These are phyloP conservation scores for Volucella inflata DNA, from an alignment of 2,888 invertebrate genomes.

Conservation along the genomic window DNA sequence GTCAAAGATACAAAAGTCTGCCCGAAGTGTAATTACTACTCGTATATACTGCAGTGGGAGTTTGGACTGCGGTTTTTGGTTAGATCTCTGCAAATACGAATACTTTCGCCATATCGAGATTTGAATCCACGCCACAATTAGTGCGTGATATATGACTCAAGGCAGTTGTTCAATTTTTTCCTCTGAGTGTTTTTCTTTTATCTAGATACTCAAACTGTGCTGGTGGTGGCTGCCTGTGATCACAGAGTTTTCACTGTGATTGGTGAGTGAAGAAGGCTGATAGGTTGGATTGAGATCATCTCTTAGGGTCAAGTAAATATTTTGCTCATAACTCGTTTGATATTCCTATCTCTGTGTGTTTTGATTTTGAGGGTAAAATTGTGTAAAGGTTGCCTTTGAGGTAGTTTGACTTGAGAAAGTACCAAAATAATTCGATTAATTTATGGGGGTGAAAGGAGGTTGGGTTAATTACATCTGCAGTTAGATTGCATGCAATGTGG, in stretches of 20 bases:
- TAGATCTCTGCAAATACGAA: slow-evolving; percentile 55
- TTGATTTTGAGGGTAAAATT: slow-evolving; percentile 3
- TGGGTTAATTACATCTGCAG: not conserved
- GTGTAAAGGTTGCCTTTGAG: slow-evolving; percentile 9
- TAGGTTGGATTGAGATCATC: slow-evolving; percentile 62
- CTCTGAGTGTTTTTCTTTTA: slow-evolving; percentile 29
- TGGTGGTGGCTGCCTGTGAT: slow-evolving; percentile 14
- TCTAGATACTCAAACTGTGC: slow-evolving; percentile 14
- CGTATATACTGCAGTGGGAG: slow-evolving; percentile 28
- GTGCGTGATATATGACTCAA: slow-evolving; percentile 66
- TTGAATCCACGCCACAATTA: slow-evolving; percentile 44
- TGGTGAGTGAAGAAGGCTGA: not conserved
- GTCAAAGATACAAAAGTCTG: slow-evolving; percentile 61
- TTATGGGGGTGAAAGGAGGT: slow-evolving; percentile 40
- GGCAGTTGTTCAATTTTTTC: slow-evolving; percentile 37
- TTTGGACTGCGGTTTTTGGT: not conserved
- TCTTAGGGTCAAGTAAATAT: slow-evolving; percentile 49
- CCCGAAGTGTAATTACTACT: slow-evolving; percentile 62
- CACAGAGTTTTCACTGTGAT: slow-evolving; percentile 41
- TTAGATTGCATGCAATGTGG: slow-evolving; percentile 14
- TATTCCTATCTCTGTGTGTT: slow-evolving; percentile 26
- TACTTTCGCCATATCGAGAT: slow-evolving; percentile 58
- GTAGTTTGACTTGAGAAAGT: slow-evolving; percentile 46
- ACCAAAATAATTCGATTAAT: slow-evolving; percentile 21
- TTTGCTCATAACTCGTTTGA: slow-evolving; percentile 50